These are phyloP conservation scores for Metopia argyrocephala DNA, from an alignment of 2,888 invertebrate genomes.

Conservation along the genomic window DNA sequence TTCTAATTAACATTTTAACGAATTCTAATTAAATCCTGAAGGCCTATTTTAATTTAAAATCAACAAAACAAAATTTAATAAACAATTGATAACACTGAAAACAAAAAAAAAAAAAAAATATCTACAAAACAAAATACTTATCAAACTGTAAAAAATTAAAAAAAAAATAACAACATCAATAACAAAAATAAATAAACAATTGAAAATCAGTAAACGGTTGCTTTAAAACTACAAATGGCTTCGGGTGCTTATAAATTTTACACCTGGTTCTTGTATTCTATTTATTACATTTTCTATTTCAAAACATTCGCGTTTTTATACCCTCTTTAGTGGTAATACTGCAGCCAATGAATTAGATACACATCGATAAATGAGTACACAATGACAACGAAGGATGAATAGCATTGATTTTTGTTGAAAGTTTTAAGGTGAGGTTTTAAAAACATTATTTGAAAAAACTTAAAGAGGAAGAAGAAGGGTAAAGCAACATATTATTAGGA, in stretches of 20 bases:
- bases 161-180: background rate
- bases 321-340: background rate
- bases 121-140: background rate
- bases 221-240: background rate
- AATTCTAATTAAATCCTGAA: conserved; percentile 16
- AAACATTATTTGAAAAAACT: too few relatives aligned
- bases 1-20: conserved; percentile 22
- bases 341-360: background rate
- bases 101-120: background rate
- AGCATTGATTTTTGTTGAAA: too few relatives aligned
- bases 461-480: too few relatives aligned
- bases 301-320: background rate
- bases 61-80: background rate
- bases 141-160: background rate
- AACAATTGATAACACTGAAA: background rate
- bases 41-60: background rate
- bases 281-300: background rate
- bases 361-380: background rate
- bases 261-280: background rate
- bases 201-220: background rate
- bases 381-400: conserved; percentile 5
- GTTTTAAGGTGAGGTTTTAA: too few relatives aligned
- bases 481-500: too few relatives aligned
- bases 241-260: background rate
- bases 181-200: conserved; percentile 1